Percentiles rank a stretch among this genome's conserved stretches.
phyloP scores from a whole-genome alignment of 2,113 vertebrate species.

The Phylloscopus whistleri region DNA sequence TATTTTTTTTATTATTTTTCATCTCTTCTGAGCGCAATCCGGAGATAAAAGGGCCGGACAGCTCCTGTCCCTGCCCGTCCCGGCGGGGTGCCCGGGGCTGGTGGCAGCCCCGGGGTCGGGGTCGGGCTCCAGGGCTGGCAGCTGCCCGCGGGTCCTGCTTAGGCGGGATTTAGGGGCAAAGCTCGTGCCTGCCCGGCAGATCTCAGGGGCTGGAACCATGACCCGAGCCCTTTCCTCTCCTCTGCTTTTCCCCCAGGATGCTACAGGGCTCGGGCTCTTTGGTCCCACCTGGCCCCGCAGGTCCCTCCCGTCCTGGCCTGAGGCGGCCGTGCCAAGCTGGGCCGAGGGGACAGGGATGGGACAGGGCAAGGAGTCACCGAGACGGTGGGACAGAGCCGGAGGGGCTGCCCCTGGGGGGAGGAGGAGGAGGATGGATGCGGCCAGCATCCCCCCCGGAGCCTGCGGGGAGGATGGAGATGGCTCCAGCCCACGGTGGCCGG shows the following conservation, averaged over 20 bases:
- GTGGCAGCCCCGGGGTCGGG: background rate
- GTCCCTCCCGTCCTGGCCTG: background rate
- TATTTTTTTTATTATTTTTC: background rate
- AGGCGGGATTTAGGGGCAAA: background rate
- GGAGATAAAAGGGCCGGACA: background rate
- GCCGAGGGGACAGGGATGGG: background rate
- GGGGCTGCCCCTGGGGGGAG: background rate
- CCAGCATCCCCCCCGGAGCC: background rate
- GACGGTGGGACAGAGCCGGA: background rate
- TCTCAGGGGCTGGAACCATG: background rate
- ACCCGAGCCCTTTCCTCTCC: background rate
- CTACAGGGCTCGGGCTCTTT: background rate
- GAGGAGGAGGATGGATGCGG: background rate
- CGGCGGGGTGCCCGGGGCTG: background rate
- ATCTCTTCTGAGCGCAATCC: background rate
- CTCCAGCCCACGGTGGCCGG: background rate
- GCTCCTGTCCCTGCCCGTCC: background rate
- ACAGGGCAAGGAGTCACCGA: rapidly evolving
- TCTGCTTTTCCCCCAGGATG: background rate
- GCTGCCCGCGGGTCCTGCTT: background rate
- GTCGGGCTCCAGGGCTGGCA: background rate
- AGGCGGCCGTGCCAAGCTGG: background rate
- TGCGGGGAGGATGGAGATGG: no score
- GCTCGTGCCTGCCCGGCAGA: background rate
- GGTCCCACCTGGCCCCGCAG: background rate